Evolutionary conservation across 2,888 invertebrate genomes (phyloP).

Genomic region (Rotaria socialis): DNA sequence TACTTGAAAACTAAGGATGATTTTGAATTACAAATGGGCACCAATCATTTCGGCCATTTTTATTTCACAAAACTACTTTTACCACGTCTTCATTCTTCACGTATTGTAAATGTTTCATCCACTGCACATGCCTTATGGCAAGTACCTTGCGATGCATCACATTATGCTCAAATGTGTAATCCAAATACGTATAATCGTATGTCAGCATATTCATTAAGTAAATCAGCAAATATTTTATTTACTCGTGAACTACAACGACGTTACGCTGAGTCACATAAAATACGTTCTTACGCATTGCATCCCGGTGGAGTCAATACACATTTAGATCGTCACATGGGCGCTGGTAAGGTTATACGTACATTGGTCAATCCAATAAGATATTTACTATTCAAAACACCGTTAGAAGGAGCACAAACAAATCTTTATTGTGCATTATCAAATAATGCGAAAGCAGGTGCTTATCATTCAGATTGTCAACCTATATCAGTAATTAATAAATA

Average conservation of each 20-base stretch:
- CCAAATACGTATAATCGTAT: background rate
- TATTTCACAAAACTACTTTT: conserved; percentile 55
- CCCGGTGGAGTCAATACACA: background rate
- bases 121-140: background rate
- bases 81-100: conserved; percentile 50
- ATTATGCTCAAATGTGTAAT: background rate
- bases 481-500: background rate
- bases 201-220: background rate
- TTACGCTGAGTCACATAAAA: background rate
- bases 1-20: conserved; percentile 69
- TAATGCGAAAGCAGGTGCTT: background rate
- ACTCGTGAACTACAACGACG: background rate
- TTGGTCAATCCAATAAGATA: background rate
- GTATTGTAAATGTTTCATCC: background rate
- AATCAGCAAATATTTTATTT: background rate
- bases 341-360: background rate
- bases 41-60: conserved; percentile 63
- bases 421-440: background rate
- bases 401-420: conserved; percentile 17
- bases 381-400: background rate
- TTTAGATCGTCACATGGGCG: background rate
- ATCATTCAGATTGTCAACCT: background rate
- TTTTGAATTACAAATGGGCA: conserved; percentile 75
- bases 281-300: background rate
- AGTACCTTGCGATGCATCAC: background rate